Conservation (phyloP, 1,140 invertebrate species). For the Scaptomyza pallida region DNA sequence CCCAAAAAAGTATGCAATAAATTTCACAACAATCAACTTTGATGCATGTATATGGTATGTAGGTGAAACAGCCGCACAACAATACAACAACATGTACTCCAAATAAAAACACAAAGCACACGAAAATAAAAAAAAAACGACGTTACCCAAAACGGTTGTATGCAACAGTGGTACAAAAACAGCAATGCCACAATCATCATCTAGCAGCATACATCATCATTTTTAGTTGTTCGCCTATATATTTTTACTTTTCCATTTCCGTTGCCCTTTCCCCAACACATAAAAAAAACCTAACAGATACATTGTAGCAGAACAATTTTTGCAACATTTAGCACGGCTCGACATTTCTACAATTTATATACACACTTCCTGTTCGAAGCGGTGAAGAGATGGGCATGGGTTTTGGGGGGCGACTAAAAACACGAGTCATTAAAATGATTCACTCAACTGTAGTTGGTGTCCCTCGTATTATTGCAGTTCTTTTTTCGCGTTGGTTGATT, state of each 20-base stretch:
- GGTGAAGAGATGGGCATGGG: neutral
- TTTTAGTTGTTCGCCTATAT: conserved; percentile 51
- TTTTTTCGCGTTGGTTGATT: conserved; percentile 27
- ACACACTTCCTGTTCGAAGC: conserved; percentile 10
- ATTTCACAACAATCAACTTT: conserved; percentile 82
- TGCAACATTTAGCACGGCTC: conserved; percentile 59
- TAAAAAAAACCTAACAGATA: conserved; percentile 46
- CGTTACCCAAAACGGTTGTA: conserved; percentile 43
- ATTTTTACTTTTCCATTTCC: conserved; percentile 2
- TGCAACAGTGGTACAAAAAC: conserved; percentile 42
- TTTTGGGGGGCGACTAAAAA: conserved; percentile 26
- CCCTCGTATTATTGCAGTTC: conserved; percentile 37
- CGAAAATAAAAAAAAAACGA: conserved; percentile 19
- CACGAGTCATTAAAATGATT: conserved; percentile 70
- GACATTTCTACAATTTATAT: conserved; percentile 43
- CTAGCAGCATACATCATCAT: conserved; percentile 70
- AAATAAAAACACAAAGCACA: conserved; percentile 26
- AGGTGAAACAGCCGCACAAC: conserved; percentile 59
- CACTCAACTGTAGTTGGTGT: conserved; percentile 61
- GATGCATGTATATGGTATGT: conserved; percentile 79
- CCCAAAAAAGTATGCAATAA: conserved; percentile 81
- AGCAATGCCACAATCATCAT: conserved; percentile 72
- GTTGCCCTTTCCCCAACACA: conserved; percentile 7
- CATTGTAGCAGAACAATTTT: conserved; percentile 38
- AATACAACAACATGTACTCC: conserved; percentile 31